Evolutionary conservation across 1,140 invertebrate species (phyloP).

Genomic region (Ceratina australensis): DNA sequence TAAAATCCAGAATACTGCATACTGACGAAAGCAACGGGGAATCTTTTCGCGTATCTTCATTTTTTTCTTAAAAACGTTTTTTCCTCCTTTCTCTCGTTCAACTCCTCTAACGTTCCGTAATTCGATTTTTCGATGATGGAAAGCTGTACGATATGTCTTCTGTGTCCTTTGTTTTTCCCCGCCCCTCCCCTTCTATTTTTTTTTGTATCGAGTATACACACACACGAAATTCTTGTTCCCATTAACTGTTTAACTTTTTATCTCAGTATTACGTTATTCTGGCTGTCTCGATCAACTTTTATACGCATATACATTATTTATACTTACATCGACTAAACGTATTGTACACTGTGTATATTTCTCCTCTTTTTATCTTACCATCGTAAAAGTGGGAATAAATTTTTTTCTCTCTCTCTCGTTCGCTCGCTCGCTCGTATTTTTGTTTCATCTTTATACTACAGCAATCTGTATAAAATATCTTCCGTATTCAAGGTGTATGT

Average conservation of each 20-base stretch:
- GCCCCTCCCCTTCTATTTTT: slow-evolving; percentile 3
- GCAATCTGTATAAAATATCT: slow-evolving; percentile 78
- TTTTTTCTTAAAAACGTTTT: neutral
- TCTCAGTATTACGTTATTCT: slow-evolving; percentile 68
- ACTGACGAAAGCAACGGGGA: slow-evolving; percentile 54
- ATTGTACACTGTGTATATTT: slow-evolving; percentile 60
- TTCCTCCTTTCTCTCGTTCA: neutral
- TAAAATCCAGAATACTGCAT: slow-evolving; percentile 63
- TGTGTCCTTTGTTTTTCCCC: slow-evolving; percentile 22
- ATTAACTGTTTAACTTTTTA: slow-evolving; percentile 24
- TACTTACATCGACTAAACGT: slow-evolving; percentile 65
- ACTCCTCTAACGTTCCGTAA: neutral
- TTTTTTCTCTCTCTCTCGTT: neutral
- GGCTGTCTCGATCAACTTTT: slow-evolving; percentile 40
- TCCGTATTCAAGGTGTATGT: slow-evolving; percentile 57
- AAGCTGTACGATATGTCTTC: slow-evolving; percentile 67
- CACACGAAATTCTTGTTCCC: slow-evolving; percentile 35
- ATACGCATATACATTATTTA: slow-evolving; percentile 57
- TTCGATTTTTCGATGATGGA: slow-evolving; percentile 41
- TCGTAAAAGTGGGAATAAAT: slow-evolving; percentile 56
- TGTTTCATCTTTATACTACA: slow-evolving; percentile 54
- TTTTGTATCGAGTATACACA: slow-evolving; percentile 4
- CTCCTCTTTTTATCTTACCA: neutral
- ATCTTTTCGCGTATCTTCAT: slow-evolving; percentile 22
- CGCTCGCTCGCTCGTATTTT: neutral